These are phyloP conservation scores for Deilephila porcellus DNA, from an alignment of 2,888 invertebrate species.

Conservation along the genomic window DNA sequence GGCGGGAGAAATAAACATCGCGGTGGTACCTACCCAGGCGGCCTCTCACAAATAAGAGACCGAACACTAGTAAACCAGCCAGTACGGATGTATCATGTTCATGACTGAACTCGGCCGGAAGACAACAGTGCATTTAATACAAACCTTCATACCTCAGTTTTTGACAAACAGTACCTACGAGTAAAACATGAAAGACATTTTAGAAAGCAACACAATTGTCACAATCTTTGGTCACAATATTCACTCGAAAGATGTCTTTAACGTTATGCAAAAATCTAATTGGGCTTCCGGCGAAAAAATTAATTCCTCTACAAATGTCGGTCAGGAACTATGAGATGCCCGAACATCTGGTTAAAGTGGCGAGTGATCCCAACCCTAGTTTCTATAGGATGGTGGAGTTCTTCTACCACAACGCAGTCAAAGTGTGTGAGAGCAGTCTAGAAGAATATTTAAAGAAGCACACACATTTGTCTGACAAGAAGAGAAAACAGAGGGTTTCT, in stretches of 20 bases:
- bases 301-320: constrained; percentile 35
- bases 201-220: neutral
- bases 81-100: too few species aligned
- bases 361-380: constrained; percentile 73
- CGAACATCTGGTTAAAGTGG: constrained; percentile 59
- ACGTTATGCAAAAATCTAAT: constrained; percentile 29
- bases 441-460: constrained; percentile 78
- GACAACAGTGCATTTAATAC: too few species aligned
- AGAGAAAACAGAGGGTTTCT: constrained; percentile 85
- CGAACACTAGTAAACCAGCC: too few species aligned
- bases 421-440: constrained; percentile 80
- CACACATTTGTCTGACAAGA: constrained; percentile 81
- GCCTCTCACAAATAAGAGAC: too few species aligned
- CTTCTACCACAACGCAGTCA: constrained; percentile 87
- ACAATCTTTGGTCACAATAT: neutral
- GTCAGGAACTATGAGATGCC: constrained; percentile 72
- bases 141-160: neutral
- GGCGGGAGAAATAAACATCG: too few species aligned
- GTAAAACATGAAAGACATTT: neutral
- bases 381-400: constrained; percentile 88
- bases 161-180: too few species aligned
- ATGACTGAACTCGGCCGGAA: too few species aligned
- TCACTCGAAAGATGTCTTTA: constrained; percentile 36
- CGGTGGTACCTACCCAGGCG: too few species aligned
- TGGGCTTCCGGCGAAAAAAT: constrained; percentile 28